Evolutionary conservation across 2,113 vertebrate species (phyloP).

Genomic region (Macrotus californicus): DNA sequence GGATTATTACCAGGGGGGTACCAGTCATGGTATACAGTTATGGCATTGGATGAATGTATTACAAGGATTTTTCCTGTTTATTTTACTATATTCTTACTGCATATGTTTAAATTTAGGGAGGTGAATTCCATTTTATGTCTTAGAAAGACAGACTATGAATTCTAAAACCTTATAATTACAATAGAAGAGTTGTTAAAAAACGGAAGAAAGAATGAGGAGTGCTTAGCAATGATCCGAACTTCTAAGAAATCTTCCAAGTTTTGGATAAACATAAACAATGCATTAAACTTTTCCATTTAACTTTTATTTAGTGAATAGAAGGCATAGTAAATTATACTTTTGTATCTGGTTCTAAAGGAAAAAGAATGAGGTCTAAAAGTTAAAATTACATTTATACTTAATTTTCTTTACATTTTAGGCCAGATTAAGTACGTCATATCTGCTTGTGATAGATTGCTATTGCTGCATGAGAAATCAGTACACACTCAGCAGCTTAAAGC

Average conservation of each 20-base stretch:
- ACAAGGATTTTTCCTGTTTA: neutral
- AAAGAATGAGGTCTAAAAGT: neutral
- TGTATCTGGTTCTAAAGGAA: neutral
- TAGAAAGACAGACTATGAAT: neutral
- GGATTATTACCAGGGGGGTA: neutral
- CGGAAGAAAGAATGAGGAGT: neutral
- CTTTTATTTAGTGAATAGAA: constrained; percentile 19
- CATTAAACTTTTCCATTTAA: constrained; percentile 8
- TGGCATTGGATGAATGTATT: neutral
- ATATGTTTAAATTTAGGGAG: neutral
- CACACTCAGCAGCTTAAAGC: neutral
- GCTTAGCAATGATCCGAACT: neutral
- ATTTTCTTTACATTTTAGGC: neutral
- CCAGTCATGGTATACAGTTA: neutral
- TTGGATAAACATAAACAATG: neutral
- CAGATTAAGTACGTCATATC: neutral
- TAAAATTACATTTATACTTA: neutral
- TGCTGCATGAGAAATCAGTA: neutral
- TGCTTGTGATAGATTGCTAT: neutral
- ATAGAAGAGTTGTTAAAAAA: neutral
- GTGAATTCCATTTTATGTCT: neutral
- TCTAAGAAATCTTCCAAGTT: neutral
- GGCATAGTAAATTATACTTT: neutral
- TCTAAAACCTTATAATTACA: neutral
- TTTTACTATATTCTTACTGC: constrained; percentile 16